Conservation (phyloP, 2,888 invertebrate genomes). For the Dolichomitus sp. region DNA sequence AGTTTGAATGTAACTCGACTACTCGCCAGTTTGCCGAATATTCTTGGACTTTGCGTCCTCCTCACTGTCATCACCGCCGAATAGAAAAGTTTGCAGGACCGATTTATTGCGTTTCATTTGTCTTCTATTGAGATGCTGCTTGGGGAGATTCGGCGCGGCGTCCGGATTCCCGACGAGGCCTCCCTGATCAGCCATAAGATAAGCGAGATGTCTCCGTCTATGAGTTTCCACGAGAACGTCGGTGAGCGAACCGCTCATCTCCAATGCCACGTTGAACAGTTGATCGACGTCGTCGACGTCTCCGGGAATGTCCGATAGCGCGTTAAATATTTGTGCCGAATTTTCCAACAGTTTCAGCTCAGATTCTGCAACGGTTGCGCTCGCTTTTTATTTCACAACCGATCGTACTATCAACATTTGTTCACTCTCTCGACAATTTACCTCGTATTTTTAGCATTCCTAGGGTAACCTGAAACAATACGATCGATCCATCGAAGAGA, state of each 20-base stretch:
- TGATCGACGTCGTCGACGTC: constrained; percentile 97
- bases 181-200: constrained; percentile 98
- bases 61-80: constrained; percentile 92
- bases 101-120: constrained; percentile 97
- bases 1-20: background rate
- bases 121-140: constrained; percentile 95
- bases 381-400: too few relatives aligned
- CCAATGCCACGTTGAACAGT: constrained; percentile 92
- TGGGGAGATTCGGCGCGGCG: constrained; percentile 96
- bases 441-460: constrained; percentile 96
- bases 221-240: constrained; percentile 96
- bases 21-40: constrained; percentile 94
- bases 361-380: constrained; percentile 87
- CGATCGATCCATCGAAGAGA: constrained; percentile 97
- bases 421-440: constrained; percentile 68
- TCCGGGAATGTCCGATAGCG: constrained; percentile 97
- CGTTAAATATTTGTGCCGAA: constrained; percentile 99
- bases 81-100: constrained; percentile 95
- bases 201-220: constrained; percentile 96
- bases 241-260: constrained; percentile 94
- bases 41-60: constrained; percentile 98
- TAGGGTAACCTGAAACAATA: constrained; percentile 97
- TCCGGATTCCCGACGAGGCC: constrained; percentile 97
- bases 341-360: constrained; percentile 95
- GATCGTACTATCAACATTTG: background rate